phyloP scores from a whole-genome alignment of 2,113 vertebrate species.

The Xiphorhynchus elegans region DNA sequence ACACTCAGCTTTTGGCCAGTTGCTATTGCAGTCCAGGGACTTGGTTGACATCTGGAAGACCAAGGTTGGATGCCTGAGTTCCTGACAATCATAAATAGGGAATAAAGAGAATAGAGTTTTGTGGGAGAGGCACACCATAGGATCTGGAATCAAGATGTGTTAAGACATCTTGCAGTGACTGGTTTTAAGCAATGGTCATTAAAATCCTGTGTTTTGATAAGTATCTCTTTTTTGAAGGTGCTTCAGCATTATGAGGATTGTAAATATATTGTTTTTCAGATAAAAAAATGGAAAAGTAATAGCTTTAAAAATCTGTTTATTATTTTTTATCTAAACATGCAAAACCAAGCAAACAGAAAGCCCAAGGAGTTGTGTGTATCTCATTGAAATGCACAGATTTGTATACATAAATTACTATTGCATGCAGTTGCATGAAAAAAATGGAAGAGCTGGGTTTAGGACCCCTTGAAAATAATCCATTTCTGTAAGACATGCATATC shows the following conservation, averaged over 20 bases:
- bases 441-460: constrained; percentile 25
- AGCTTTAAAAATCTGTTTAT: not conserved
- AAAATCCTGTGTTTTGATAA: not conserved
- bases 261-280: not conserved
- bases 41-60: not conserved
- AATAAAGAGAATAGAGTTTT: not conserved
- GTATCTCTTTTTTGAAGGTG: not conserved
- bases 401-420: not conserved
- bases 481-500: constrained; percentile 14
- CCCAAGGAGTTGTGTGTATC: not conserved
- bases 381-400: not conserved
- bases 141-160: not conserved
- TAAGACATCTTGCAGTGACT: not conserved
- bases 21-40: not conserved
- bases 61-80: not conserved
- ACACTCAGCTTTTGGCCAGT: not conserved
- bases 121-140: not conserved
- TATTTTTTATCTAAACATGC: not conserved
- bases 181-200: not conserved
- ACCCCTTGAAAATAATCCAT: constrained; percentile 18
- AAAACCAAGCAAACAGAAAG: not conserved
- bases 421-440: not conserved
- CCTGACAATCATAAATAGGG: not conserved
- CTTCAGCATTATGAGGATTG: not conserved
- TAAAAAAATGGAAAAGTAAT: not conserved